Evolutionary conservation across 2,113 vertebrate species (phyloP), one percentile per base, ranked within the genome.

Genomic region (Hemibagrus wyckioides): DNA sequence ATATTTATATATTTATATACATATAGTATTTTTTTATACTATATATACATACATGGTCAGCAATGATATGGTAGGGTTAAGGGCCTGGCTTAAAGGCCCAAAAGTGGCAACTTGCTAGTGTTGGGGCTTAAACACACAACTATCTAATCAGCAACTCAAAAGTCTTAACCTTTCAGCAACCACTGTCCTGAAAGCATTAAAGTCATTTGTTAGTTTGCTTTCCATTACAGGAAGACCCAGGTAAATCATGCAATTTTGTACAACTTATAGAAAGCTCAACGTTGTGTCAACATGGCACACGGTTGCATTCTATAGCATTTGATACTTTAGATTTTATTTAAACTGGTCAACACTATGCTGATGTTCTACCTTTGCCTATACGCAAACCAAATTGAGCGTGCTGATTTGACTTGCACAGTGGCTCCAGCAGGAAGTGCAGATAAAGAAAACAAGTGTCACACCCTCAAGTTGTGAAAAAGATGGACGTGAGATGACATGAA

Each of bases 151-250:
- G 39, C 11, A 75, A 25, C 23, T 23, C 39, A 48, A 11, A n/a
- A 54, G 76, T 8, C 44, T 50, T 17, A 77, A 30, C 50, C 4
- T 0, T 21, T 21, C 50, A 33, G 6, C 28, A 15, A 79, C 76
- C 48, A 80, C 48, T 54, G 7, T 6, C n/a, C 4, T 10, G 33
- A 80, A 56, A 52, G 63, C 50, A 73, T 33, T 73, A 59, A 69
- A 52, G 73, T 82, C 61, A 80, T 56, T 54, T 39, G 44, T 90
- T 87, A 93, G 92, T 93, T 92, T 84, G 69, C n/a, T 83, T 90
- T 85, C 57, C 86, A 80, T 87, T 36, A 52, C 50, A 48, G 59
- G 50, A 87, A 39, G 39, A 75, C 28, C 30, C 54, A 87, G 39
- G 39, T 23, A 87, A 73, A 76, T 56, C 25, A 14, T 80, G 36